A percentile compares a stretch with the other conserved stretches of the same genome.
These are phyloP conservation scores for Cephonodes hylas DNA, from an alignment of 2,888 invertebrate species.

Conservation along the genomic window DNA sequence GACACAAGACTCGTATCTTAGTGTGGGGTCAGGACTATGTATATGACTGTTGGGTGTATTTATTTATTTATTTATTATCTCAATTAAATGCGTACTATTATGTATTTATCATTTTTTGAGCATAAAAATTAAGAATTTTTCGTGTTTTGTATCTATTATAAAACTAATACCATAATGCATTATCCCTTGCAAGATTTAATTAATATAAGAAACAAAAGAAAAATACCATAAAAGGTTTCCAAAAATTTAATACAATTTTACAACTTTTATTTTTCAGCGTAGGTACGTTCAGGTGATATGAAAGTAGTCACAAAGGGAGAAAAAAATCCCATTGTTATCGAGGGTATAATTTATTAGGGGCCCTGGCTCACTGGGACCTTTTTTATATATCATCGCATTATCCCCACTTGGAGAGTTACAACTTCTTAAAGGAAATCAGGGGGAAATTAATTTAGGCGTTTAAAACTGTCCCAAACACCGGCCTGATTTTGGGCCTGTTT, in stretches of 20 bases:
- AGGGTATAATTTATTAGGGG: slow-evolving; percentile 81
- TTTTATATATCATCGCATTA: slow-evolving; percentile 82
- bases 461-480: slow-evolving; percentile 75
- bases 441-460: slow-evolving; percentile 78
- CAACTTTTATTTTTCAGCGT: neutral
- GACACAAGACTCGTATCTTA: too few relatives aligned
- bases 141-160: too few relatives aligned
- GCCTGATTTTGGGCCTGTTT: slow-evolving; percentile 63
- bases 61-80: too few relatives aligned
- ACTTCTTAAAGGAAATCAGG: slow-evolving; percentile 80
- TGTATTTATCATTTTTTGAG: neutral
- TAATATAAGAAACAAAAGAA: too few relatives aligned
- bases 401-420: slow-evolving; percentile 79
- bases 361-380: slow-evolving; percentile 74
- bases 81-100: too few relatives aligned
- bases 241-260: neutral
- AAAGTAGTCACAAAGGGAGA: slow-evolving; percentile 79
- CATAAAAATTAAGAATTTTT: neutral
- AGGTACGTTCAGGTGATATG: slow-evolving; percentile 69
- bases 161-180: too few relatives aligned
- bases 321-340: slow-evolving; percentile 82
- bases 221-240: neutral
- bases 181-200: too few relatives aligned
- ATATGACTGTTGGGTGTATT: too few relatives aligned
- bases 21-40: too few relatives aligned